Percentiles rank a stretch among this genome's conserved stretches.
Conservation (phyloP, 2,888 invertebrate genomes). For the Cerceris rybyensis region DNA sequence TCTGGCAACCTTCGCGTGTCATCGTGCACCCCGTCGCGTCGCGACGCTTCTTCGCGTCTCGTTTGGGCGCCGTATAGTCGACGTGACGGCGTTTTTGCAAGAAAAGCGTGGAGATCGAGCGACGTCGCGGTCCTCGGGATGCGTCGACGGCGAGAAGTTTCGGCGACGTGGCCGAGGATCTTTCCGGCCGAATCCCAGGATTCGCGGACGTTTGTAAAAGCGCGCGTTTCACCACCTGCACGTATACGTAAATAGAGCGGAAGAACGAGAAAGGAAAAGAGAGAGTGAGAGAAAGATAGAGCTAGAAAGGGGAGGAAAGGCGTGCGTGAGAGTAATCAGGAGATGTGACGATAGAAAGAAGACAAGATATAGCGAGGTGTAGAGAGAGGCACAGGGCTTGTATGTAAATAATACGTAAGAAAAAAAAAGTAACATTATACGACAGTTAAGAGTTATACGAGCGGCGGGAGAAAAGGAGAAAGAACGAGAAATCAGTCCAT, state of each 20-base stretch:
- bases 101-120: slow-evolving; percentile 74
- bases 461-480: slow-evolving; percentile 37
- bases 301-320: slow-evolving; percentile 36
- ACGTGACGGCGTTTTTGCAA: not conserved
- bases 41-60: not conserved
- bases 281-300: slow-evolving; percentile 44
- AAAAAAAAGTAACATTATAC: slow-evolving; percentile 71
- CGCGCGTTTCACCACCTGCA: slow-evolving; percentile 73
- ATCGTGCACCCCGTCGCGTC: not conserved
- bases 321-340: slow-evolving; percentile 24
- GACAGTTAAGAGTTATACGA: slow-evolving; percentile 76
- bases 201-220: slow-evolving; percentile 68
- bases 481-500: slow-evolving; percentile 73
- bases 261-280: slow-evolving; percentile 50
- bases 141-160: slow-evolving; percentile 1
- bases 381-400: slow-evolving; percentile 67
- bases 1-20: slow-evolving; percentile 31
- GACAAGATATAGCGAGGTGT: slow-evolving; percentile 33
- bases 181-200: slow-evolving; percentile 64
- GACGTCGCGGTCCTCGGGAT: slow-evolving; percentile 31
- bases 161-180: slow-evolving; percentile 11
- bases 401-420: slow-evolving; percentile 76
- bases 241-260: slow-evolving; percentile 74
- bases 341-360: slow-evolving; percentile 32
- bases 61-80: not conserved